Evolutionary conservation across 92 coral and sea anemone species (phyloP), one percentile per base, ranked within the genome.

Genomic region (Phenganax stokvisi): DNA sequence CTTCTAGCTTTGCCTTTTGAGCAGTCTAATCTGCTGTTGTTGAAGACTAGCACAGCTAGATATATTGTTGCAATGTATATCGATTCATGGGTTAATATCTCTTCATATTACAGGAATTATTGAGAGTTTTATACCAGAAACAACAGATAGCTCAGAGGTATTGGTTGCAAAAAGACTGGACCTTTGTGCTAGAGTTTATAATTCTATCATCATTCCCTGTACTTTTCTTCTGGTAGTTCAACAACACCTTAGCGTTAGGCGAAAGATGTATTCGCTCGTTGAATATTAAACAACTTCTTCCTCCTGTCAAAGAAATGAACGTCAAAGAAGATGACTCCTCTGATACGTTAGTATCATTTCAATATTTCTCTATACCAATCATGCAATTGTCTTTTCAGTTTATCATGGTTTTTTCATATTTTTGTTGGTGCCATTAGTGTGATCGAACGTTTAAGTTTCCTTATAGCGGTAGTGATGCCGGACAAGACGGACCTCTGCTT

Each of bases 271-370:
- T 94, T 29, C 89, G 86, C 76, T 90, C 92, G 17, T 85, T 94
- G 1, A 90, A 82, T 76, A 91, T 94, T 10, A 84, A 81, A 63
- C 98, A 94, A 74, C 94, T 94, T 31, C 84, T 94, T 27, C 98
- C 98, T 16, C 98, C 98, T 31, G 97, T 94, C 25, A 94, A 92
- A 63, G 98, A 94, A 79, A 72, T 90, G 10, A 83, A 87, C 37
- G 75, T 90, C 51, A 94, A 91, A 87, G 98, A 94, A 84, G 98
- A 94, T 60, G 98, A 94, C 81, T 75, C 89, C 8, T 94, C 98
- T 9, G 98, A 94, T 78, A 87, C 97, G 98, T 94, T 88, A 94
- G 98, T 93, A 56, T 37, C 27, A 3, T 1, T 31, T 76, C 5
- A 0, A 12, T 58, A 30, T 8, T 51, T 15, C 57, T 6, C 53